Evolutionary conservation across 1,140 invertebrate genomes (phyloP).

Genomic region (Danaus plexippus): DNA sequence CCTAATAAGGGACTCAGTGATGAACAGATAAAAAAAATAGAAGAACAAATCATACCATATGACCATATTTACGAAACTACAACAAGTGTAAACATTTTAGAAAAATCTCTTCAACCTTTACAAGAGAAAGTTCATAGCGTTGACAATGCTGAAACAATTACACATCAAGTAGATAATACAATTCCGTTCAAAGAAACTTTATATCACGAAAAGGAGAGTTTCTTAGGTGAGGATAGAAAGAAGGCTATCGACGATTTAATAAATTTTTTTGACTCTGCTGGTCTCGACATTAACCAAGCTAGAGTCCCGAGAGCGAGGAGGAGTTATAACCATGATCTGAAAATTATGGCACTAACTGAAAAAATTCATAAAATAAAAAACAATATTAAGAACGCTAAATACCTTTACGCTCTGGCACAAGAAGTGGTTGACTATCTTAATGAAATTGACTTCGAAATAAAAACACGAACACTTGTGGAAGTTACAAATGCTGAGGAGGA

Average conservation of each 20-base stretch:
- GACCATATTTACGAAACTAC: slow-evolving; percentile 23
- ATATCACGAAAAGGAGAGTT: slow-evolving; percentile 20
- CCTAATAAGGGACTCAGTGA: slow-evolving; percentile 39
- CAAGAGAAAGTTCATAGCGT: slow-evolving; percentile 16
- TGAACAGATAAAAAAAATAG: slow-evolving; percentile 49
- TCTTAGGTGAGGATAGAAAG: slow-evolving; percentile 38
- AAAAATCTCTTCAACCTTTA: slow-evolving; percentile 2
- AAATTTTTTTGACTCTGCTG: slow-evolving; percentile 51
- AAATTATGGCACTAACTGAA: slow-evolving; percentile 29
- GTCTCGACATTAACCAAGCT: slow-evolving; percentile 25
- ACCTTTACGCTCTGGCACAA: slow-evolving; percentile 36
- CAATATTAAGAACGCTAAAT: slow-evolving; percentile 36
- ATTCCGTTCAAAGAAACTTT: slow-evolving; percentile 18
- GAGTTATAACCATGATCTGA: slow-evolving; percentile 39
- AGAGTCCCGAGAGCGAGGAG: slow-evolving; percentile 30
- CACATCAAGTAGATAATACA: slow-evolving; percentile 24
- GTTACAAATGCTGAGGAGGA: slow-evolving; percentile 46
- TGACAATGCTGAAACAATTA: slow-evolving; percentile 20
- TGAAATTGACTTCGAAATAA: slow-evolving; percentile 35
- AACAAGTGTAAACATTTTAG: not conserved
- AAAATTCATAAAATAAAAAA: slow-evolving; percentile 39
- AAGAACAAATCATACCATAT: slow-evolving; percentile 62
- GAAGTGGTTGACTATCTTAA: slow-evolving; percentile 47
- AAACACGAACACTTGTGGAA: slow-evolving; percentile 33
- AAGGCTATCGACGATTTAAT: slow-evolving; percentile 56